Conservation (phyloP, 1,140 invertebrate species). For the Halotydeus destructor region DNA sequence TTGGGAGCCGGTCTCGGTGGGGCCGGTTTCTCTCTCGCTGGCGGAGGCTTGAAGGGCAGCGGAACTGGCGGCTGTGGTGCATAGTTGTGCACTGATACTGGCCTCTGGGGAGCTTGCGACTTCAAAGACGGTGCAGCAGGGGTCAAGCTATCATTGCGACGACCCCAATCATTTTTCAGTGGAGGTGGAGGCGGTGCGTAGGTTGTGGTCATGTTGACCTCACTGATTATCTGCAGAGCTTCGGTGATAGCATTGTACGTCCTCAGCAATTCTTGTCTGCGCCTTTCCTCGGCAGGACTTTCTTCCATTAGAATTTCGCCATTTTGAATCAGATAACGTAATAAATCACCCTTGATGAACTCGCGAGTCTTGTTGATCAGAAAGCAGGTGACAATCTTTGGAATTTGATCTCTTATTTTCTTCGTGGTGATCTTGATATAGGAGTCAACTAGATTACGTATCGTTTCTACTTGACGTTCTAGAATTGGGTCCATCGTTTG, state of each 20-base stretch:
- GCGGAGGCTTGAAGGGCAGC: too few relatives aligned
- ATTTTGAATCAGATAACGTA: constrained; percentile 28
- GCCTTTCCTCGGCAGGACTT: constrained; percentile 28
- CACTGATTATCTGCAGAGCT: constrained; percentile 34
- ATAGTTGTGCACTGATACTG: too few relatives aligned
- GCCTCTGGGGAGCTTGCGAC: too few relatives aligned
- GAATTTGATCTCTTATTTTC: constrained; percentile 32
- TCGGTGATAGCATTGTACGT: constrained; percentile 36
- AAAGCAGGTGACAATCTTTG: constrained; percentile 33
- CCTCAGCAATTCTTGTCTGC: constrained; percentile 29
- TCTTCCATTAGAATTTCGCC: constrained; percentile 31
- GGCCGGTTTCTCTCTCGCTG: too few relatives aligned
- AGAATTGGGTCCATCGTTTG: constrained; percentile 34
- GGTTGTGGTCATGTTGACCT: constrained; percentile 89
- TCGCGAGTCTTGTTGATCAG: constrained; percentile 29
- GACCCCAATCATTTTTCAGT: constrained; percentile 24
- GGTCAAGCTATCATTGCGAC: neutral
- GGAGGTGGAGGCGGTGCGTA: constrained; percentile 45
- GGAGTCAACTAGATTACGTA: constrained; percentile 35
- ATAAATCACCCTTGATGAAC: constrained; percentile 30
- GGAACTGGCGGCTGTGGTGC: too few relatives aligned
- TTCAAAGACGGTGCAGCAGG: too few relatives aligned
- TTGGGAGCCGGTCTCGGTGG: too few relatives aligned
- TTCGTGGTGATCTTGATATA: constrained; percentile 36
- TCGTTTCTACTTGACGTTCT: constrained; percentile 29